Evolutionary conservation across 2,113 vertebrate genomes (phyloP).

Genomic region (Sturnira hondurensis): DNA sequence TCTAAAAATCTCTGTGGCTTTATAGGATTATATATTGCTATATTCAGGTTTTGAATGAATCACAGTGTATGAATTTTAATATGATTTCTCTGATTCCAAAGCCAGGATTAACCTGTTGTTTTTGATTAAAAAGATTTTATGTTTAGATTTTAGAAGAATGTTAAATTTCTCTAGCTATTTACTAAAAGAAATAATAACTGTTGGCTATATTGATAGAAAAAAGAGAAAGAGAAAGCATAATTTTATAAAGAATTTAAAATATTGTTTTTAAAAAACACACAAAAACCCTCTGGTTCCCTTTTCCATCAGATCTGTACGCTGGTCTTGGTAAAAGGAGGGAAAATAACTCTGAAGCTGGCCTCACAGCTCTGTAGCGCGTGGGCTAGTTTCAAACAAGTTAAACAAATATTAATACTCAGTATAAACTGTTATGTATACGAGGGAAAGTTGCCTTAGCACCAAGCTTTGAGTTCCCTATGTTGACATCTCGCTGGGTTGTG

Average conservation of each 20-base stretch:
- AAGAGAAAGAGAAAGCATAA: neutral
- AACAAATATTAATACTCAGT: too few relatives aligned
- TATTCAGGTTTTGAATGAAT: constrained; percentile 87
- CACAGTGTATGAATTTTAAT: constrained; percentile 80
- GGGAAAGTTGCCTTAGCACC: neutral
- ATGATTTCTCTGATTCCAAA: constrained; percentile 82
- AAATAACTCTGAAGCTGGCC: too few relatives aligned
- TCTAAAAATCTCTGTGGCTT: constrained; percentile 85
- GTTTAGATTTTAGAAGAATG: constrained; percentile 47
- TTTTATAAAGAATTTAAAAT: neutral
- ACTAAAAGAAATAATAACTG: neutral
- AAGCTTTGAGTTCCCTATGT: neutral
- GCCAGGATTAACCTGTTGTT: constrained; percentile 88
- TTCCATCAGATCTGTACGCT: too few relatives aligned
- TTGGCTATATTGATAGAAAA: neutral
- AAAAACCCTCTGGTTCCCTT: too few relatives aligned
- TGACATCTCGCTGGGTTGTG: neutral
- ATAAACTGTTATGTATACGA: neutral
- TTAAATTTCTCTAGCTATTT: constrained; percentile 53
- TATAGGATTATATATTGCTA: constrained; percentile 89
- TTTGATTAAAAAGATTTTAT: constrained; percentile 82
- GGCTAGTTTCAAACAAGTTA: too few relatives aligned
- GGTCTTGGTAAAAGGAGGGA: too few relatives aligned
- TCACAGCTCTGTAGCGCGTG: too few relatives aligned
- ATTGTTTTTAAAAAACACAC: too few relatives aligned